Evolutionary conservation across 92 coral and sea anemone genomes (phyloP).

Genomic region (Epizoanthus illoricatus): DNA sequence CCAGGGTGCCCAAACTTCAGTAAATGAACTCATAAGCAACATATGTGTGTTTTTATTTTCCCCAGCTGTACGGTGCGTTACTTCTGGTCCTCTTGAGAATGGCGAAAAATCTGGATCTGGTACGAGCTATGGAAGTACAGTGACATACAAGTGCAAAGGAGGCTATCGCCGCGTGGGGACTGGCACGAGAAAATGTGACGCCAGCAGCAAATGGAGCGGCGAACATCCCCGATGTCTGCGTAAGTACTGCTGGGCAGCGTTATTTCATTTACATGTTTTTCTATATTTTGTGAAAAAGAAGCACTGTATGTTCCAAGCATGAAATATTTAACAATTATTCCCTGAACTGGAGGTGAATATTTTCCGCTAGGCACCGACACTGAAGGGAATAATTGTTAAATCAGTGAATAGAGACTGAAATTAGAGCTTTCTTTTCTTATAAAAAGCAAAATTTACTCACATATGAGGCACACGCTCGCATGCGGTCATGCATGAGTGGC

Average conservation of each 20-base stretch:
- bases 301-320: too few relatives aligned
- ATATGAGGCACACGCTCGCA: too few relatives aligned
- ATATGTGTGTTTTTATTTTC: background rate
- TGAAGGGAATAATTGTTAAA: too few relatives aligned
- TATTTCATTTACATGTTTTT: background rate
- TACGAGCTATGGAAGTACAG: constrained; percentile 59
- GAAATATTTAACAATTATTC: too few relatives aligned
- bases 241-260: constrained; percentile 29
- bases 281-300: background rate
- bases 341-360: too few relatives aligned
- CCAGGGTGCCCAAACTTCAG: background rate
- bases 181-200: constrained; percentile 69
- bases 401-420: too few relatives aligned
- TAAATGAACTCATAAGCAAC: too few relatives aligned
- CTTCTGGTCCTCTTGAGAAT: constrained; percentile 67
- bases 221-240: constrained; percentile 92
- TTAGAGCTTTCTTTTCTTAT: too few relatives aligned
- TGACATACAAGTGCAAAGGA: constrained; percentile 73
- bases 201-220: constrained; percentile 79
- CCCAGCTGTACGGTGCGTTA: constrained; percentile 69
- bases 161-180: constrained; percentile 76
- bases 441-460: too few relatives aligned
- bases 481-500: too few relatives aligned
- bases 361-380: too few relatives aligned
- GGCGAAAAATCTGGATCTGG: constrained; percentile 58